These are phyloP conservation scores for Anthopleura sola DNA, from an alignment of 64 coral and sea anemone genomes.

Conservation along the genomic window DNA sequence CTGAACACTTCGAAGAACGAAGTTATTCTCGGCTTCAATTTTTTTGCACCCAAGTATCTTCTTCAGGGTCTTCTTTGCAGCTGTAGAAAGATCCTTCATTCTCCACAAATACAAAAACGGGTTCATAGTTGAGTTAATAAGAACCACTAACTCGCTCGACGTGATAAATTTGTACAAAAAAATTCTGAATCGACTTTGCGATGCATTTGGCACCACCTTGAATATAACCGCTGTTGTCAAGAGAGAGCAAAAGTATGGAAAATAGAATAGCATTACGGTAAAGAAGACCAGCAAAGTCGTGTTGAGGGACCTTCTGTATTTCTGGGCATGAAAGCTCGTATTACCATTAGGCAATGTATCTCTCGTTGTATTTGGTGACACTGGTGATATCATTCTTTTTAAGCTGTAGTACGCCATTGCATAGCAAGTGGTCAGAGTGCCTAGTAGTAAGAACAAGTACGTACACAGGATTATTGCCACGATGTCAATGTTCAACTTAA, in stretches of 20 bases:
- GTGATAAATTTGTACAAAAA: background rate
- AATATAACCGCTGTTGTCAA: background rate
- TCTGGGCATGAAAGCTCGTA: background rate
- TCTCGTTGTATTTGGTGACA: background rate
- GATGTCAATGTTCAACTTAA: background rate
- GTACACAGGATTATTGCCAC: background rate
- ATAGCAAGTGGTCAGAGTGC: background rate
- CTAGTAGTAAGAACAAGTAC: background rate
- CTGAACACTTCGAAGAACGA: background rate
- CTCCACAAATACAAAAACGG: constrained; percentile 23
- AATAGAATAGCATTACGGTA: background rate
- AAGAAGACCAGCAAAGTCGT: constrained; percentile 17
- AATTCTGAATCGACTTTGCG: background rate
- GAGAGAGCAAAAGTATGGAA: background rate
- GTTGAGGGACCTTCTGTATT: background rate
- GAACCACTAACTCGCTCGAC: background rate
- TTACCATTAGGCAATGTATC: background rate
- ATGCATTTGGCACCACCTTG: background rate
- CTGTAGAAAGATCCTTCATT: background rate
- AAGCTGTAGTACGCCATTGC: background rate
- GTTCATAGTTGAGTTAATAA: constrained; percentile 8
- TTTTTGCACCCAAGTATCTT: background rate
- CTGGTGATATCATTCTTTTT: background rate
- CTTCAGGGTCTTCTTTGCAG: background rate
- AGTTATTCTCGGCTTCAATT: background rate